Evolutionary conservation across 2,888 invertebrate genomes (phyloP).

Genomic region (Gastrophysa polygoni): DNA sequence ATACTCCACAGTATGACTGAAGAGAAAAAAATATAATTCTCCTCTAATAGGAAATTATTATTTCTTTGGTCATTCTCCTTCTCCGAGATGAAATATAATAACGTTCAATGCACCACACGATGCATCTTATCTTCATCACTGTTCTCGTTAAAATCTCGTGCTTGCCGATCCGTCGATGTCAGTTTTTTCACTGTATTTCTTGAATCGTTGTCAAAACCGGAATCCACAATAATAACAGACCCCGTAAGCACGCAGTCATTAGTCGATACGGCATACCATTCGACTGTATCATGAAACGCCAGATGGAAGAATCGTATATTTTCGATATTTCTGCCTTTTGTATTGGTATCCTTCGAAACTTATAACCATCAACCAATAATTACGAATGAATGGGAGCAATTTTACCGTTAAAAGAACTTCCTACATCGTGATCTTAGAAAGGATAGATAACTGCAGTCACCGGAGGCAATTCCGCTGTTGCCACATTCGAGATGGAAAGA

Average conservation of each 20-base stretch:
- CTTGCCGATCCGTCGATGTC: too few relatives aligned
- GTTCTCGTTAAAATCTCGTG: too few relatives aligned
- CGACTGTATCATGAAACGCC: not conserved
- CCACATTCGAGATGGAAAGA: not conserved
- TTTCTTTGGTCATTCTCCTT: too few relatives aligned
- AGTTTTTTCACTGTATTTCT: too few relatives aligned
- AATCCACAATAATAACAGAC: not conserved
- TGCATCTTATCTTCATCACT: too few relatives aligned
- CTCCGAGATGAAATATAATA: too few relatives aligned
- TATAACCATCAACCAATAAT: not conserved
- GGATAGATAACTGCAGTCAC: not conserved
- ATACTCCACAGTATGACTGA: too few relatives aligned
- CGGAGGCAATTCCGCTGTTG: not conserved
- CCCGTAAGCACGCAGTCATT: not conserved
- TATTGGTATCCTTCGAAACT: not conserved
- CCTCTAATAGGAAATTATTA: too few relatives aligned
- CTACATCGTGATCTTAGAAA: not conserved
- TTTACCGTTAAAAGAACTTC: not conserved
- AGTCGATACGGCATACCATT: not conserved
- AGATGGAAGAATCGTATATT: not conserved
- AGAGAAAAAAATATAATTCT: too few relatives aligned
- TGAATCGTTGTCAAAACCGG: not conserved
- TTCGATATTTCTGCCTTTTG: not conserved
- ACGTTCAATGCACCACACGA: too few relatives aligned
- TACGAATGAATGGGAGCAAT: not conserved